Base-by-base conservation (phyloP, 53 echinoderm and acorn worm genomes). In the Henricia sp. region DNA sequence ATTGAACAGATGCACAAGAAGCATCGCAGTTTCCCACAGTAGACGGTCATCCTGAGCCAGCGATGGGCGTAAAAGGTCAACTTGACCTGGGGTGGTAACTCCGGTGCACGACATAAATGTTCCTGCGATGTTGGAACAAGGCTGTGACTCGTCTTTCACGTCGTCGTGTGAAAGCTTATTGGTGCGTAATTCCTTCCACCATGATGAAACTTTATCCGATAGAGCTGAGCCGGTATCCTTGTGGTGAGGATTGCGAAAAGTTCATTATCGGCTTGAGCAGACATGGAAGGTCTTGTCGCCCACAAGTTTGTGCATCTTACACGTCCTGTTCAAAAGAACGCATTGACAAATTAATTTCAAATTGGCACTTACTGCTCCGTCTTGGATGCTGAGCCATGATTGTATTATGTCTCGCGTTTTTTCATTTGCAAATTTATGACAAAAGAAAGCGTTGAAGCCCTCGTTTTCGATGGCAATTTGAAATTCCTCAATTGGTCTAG, bases 51-150 rank as follows among this genome's bases (percentile, higher is more conserved):
- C 68, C 68, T 68, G 68, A 23, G 23, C 5, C 44, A 68, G 26
- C 11, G 68, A 68, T 14, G 43, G 24, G 8, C 44, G 43, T 3
- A 68, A 14, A 68, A 68, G 24, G 68, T 44, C 2, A 44, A 68
- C n/a, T 68, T 68, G 1, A 68, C 68, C 29, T 68, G 68, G 6
- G 68, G 42, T 20, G 68, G 68, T 26, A 68, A 68, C 44, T 68
- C 68, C 3, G 68, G 68, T 66, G 67, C 67, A 16, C 37, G 67
- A 29, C 36, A 34, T 4, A 66, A n/a, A 37, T 16, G 37, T 17
- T 66, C 39, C 67, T 66, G 67, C 11, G 67, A 66, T 29, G 68
- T 43, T 16, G 68, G 68, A 11, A 68, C 68, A 42, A 68, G 43
- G 68, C 11, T 68, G 68, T 3, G 43, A 16, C 27, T 68, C 68